Percentiles rank a stretch among this genome's conserved stretches.
Conservation (phyloP, 2,113 vertebrate genomes). For the Aegithalos caudatus region DNA sequence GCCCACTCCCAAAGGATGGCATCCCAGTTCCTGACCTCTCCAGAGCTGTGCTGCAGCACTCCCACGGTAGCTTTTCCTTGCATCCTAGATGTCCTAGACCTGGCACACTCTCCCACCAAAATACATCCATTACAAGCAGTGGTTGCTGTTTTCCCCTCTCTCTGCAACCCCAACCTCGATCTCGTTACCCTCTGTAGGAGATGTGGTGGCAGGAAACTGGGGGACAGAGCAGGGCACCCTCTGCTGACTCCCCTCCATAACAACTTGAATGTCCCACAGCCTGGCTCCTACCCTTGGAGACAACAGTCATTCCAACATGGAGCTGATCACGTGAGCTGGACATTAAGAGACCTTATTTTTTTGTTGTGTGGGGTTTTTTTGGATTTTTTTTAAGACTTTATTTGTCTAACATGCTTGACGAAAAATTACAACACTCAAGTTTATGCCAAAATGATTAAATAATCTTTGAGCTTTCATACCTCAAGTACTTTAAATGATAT, state of each 20-base stretch:
- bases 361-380: neutral
- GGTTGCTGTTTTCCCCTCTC: neutral
- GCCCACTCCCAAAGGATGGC: rapidly evolving
- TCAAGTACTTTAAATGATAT: conserved; percentile 63
- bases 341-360: neutral
- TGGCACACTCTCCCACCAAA: neutral
- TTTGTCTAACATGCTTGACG: conserved; percentile 80
- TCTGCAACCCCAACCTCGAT: neutral
- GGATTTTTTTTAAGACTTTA: conserved; percentile 71
- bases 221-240: neutral
- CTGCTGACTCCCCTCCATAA: neutral
- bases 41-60: neutral
- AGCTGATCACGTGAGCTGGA: neutral
- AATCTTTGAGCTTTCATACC: conserved; percentile 49
- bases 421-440: conserved; percentile 75
- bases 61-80: rapidly evolving
- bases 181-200: rapidly evolving
- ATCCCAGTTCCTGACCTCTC: rapidly evolving
- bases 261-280: neutral
- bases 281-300: neutral
- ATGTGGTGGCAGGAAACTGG: neutral
- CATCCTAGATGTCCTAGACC: too few relatives aligned
- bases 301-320: neutral
- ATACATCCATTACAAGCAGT: rapidly evolving
- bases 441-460: conserved; percentile 72